Evolutionary conservation across 1,140 invertebrate species (phyloP).

Genomic region (Zaprionus ghesquierei): DNA sequence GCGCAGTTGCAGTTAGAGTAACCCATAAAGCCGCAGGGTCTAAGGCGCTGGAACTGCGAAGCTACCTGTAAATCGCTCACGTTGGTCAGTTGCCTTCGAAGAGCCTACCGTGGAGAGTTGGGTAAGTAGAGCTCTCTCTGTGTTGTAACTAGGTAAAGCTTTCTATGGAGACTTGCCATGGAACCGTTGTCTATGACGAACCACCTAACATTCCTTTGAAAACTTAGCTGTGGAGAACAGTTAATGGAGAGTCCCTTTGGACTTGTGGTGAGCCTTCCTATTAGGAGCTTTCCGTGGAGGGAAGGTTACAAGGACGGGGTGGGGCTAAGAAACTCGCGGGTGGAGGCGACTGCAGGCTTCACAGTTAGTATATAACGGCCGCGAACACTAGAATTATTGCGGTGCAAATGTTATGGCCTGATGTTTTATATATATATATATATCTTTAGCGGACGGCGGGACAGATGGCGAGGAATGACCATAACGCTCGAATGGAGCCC

Average conservation of each 20-base stretch:
- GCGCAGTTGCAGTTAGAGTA: slow-evolving; percentile 57
- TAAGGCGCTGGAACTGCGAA: neutral
- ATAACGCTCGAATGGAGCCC: slow-evolving; percentile 50
- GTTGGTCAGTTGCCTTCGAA: neutral
- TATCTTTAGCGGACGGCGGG: slow-evolving; percentile 12
- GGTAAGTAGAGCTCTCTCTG: neutral
- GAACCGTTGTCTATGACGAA: no score
- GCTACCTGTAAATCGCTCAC: neutral
- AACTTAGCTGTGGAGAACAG: neutral
- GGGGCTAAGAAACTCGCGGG: no score
- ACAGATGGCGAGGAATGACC: slow-evolving; percentile 22
- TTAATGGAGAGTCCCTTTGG: no score
- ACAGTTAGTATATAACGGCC: slow-evolving; percentile 51
- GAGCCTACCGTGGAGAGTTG: neutral
- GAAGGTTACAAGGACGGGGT: no score
- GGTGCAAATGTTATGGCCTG: slow-evolving; percentile 72
- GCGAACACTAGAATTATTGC: slow-evolving; percentile 54
- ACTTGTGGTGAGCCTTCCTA: no score
- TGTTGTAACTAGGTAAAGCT: neutral
- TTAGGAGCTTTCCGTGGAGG: neutral
- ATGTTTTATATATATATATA: slow-evolving; percentile 25
- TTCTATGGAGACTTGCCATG: neutral
- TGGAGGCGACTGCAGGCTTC: slow-evolving; percentile 3
- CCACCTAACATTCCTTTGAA: no score
- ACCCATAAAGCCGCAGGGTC: slow-evolving; percentile 40